Conservation (phyloP, 2,888 invertebrate species). For the Camponotus fellah region DNA sequence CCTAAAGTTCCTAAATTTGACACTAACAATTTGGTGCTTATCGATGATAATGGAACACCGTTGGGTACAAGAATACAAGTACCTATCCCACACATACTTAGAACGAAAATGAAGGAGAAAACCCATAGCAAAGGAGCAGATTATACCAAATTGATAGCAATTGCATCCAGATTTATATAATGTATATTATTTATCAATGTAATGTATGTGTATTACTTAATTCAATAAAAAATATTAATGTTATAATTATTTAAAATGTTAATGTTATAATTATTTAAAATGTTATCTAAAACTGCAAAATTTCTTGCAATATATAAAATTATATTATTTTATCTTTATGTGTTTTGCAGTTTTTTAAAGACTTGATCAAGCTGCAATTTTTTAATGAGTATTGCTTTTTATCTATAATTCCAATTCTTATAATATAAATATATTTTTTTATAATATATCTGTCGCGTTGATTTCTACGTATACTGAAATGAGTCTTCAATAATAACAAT, state of each 20-base stretch:
- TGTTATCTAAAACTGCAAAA: neutral
- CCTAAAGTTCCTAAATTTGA: constrained; percentile 96
- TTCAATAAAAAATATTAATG: constrained; percentile 23
- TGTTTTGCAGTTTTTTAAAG: neutral
- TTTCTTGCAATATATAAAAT: neutral
- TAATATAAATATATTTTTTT: neutral
- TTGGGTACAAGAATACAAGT: constrained; percentile 98
- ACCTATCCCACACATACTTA: constrained; percentile 96
- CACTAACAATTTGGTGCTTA: constrained; percentile 97
- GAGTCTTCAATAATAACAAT: neutral
- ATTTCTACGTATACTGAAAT: neutral
- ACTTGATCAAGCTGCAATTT: neutral
- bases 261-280: neutral
- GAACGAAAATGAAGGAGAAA: constrained; percentile 94
- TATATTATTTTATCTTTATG: neutral
- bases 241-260: neutral
- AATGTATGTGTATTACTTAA: constrained; percentile 54
- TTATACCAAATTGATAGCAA: constrained; percentile 96
- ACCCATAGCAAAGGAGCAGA: constrained; percentile 94
- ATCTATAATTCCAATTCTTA: neutral
- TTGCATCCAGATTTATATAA: constrained; percentile 95
- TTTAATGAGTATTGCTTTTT: neutral
- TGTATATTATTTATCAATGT: constrained; percentile 22
- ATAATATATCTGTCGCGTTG: neutral
- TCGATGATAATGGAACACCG: constrained; percentile 98